Percentiles rank a stretch among this genome's conserved stretches.
These are phyloP conservation scores for Acholoe squamosa DNA, from an alignment of 2,888 invertebrate genomes.

Conservation along the genomic window DNA sequence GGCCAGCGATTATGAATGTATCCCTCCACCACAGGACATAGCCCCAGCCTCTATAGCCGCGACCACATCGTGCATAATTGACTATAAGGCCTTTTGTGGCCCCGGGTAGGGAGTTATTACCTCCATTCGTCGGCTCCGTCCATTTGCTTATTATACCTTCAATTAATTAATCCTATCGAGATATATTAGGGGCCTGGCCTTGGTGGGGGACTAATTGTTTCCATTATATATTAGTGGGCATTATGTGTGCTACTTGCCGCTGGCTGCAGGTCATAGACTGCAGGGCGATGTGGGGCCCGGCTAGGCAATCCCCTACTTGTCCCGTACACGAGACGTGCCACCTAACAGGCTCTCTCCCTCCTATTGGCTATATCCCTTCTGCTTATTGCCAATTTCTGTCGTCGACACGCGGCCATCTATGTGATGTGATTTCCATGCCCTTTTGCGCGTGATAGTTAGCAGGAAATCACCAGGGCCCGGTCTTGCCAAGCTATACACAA, in stretches of 20 bases:
- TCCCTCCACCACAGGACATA: conserved; percentile 57
- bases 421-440: conserved; percentile 53
- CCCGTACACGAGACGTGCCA: not conserved
- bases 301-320: conserved; percentile 37
- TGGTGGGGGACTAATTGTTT: conserved; percentile 57
- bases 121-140: conserved; percentile 35
- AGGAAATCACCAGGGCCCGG: not conserved
- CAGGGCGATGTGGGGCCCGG: not conserved
- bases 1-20: conserved; percentile 57
- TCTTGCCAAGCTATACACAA: not conserved
- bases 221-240: conserved; percentile 58
- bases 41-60: conserved; percentile 13
- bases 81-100: conserved; percentile 56
- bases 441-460: conserved; percentile 35
- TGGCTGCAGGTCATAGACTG: not conserved
- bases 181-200: conserved; percentile 48
- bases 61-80: conserved; percentile 60
- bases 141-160: conserved; percentile 59
- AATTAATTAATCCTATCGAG: conserved; percentile 62
- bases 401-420: conserved; percentile 28
- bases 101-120: conserved; percentile 47
- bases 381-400: conserved; percentile 59
- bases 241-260: conserved; percentile 52
- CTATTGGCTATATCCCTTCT: conserved; percentile 59
- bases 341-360: not conserved